A percentile compares a stretch with the other conserved stretches of the same genome.
These are phyloP conservation scores for Phodopus roborovskii DNA, from an alignment of 2,113 vertebrate species.

Conservation along the genomic window DNA sequence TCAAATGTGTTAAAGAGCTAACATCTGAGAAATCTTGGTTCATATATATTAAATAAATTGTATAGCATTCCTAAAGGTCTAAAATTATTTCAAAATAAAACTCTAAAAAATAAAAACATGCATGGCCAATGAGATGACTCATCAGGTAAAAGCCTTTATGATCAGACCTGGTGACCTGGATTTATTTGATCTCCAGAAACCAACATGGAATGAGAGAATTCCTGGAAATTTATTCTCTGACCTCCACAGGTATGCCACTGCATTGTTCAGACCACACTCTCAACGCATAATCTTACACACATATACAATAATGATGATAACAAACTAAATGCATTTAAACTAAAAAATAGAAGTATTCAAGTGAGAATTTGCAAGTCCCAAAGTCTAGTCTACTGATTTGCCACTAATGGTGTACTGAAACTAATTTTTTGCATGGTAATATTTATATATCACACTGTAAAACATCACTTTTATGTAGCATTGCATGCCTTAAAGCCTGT, in stretches of 20 bases:
- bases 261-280: background rate
- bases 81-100: slow-evolving; percentile 3
- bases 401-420: background rate
- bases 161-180: background rate
- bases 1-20: background rate
- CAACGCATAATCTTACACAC: background rate
- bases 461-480: background rate
- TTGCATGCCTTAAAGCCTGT: background rate
- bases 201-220: background rate
- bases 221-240: background rate
- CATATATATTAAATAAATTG: background rate
- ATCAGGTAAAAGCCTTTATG: too few relatives aligned
- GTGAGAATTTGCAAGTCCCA: background rate
- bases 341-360: background rate
- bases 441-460: background rate
- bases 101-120: background rate
- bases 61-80: background rate
- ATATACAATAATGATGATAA: background rate
- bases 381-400: background rate
- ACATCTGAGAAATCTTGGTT: background rate
- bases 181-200: background rate
- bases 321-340: background rate
- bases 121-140: background rate
- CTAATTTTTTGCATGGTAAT: too few relatives aligned
- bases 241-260: background rate